Evolutionary conservation across 2,113 vertebrate species (phyloP).

Genomic region (Odontesthes bonariensis): DNA sequence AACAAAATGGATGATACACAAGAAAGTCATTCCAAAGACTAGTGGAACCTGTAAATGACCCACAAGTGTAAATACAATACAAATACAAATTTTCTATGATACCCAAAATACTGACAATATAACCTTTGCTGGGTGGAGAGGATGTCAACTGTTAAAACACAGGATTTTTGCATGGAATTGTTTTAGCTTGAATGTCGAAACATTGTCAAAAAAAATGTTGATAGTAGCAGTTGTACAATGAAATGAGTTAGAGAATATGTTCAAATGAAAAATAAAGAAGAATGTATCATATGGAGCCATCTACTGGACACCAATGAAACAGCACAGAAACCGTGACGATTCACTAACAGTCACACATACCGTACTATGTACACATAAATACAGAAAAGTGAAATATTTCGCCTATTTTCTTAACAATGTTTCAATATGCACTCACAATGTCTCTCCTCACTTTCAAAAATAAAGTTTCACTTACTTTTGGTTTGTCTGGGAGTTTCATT

Average conservation of each 20-base stretch:
- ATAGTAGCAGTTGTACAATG: not conserved
- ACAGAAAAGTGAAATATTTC: too few species aligned
- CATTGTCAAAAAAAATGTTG: not conserved
- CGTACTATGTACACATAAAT: not conserved
- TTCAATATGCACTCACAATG: too few species aligned
- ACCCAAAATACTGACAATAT: not conserved
- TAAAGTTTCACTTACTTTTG: too few species aligned
- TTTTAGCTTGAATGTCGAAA: not conserved
- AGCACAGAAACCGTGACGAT: not conserved
- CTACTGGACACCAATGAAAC: slow-evolving; percentile 29
- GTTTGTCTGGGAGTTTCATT: too few species aligned
- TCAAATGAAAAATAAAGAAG: not conserved
- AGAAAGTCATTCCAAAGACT: not conserved
- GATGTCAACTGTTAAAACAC: slow-evolving; percentile 16
- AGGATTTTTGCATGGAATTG: not conserved
- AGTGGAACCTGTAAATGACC: not conserved
- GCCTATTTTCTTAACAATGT: too few species aligned
- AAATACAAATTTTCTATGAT: slow-evolving; percentile 37
- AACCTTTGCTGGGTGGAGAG: slow-evolving; percentile 26
- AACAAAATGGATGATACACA: slow-evolving; percentile 11
- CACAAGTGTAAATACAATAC: slow-evolving; percentile 8
- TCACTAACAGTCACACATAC: not conserved
- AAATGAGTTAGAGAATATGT: not conserved
- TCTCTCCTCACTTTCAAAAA: too few species aligned
- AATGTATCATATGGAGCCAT: not conserved